Conservation (phyloP, 2,888 invertebrate species). For the Halictus ligatus region DNA sequence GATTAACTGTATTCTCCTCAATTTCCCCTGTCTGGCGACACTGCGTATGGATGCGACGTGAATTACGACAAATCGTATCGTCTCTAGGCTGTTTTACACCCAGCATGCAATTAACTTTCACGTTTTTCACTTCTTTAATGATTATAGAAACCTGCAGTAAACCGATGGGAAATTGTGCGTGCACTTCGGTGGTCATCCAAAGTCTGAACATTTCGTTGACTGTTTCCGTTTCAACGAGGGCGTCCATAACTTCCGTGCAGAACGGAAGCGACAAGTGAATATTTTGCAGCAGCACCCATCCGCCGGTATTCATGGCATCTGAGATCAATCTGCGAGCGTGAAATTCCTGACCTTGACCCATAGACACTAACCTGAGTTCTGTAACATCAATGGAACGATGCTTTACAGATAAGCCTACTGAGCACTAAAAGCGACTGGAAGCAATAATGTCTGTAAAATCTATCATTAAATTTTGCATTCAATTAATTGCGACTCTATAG, state of each 20-base stretch:
- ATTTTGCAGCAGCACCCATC: slow-evolving; percentile 98
- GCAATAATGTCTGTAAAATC: no score
- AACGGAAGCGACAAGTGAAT: slow-evolving; percentile 98
- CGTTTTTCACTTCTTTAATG: no score
- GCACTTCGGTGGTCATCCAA: slow-evolving; percentile 98
- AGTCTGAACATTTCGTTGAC: slow-evolving; percentile 94
- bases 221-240: slow-evolving; percentile 93
- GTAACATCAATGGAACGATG: slow-evolving; percentile 60
- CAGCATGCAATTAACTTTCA: background rate
- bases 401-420: background rate
- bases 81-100: no score
- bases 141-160: slow-evolving; percentile 84
- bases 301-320: slow-evolving; percentile 92
- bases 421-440: background rate
- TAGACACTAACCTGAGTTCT: slow-evolving; percentile 95
- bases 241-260: slow-evolving; percentile 96
- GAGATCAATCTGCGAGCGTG: slow-evolving; percentile 93
- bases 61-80: no score
- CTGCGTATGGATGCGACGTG: no score
- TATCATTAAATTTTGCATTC: background rate
- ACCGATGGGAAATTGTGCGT: slow-evolving; percentile 96
- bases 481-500: background rate
- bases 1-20: no score
- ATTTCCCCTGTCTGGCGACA: no score
- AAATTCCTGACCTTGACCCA: slow-evolving; percentile 98